Conservation (phyloP, 2,797 vertebrate genomes). For the Epinephelus malabaricus region DNA sequence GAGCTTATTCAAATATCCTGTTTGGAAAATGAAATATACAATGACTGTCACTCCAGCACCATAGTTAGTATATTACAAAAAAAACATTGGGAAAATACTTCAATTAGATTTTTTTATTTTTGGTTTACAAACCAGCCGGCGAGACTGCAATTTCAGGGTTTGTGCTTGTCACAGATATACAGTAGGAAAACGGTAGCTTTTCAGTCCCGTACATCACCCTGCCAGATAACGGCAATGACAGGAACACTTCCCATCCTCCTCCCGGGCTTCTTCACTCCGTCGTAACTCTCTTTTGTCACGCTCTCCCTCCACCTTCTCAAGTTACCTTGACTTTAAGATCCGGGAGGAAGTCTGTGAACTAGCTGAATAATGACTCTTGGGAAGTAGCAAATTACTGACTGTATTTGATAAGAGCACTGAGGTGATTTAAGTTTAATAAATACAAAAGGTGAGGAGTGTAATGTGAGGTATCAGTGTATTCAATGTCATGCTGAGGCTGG, state of each 20-base stretch:
- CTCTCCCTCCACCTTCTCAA: conserved; percentile 16
- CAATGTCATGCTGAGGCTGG: conserved; percentile 13
- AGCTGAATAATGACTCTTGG: conserved; percentile 21
- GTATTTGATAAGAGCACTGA: not conserved
- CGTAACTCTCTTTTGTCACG: conserved; percentile 32
- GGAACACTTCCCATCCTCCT: conserved; percentile 48
- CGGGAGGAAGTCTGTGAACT: not conserved
- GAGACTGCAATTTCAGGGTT: conserved; percentile 25
- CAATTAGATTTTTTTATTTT: not conserved
- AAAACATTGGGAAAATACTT: conserved; percentile 1
- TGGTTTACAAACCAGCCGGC: not conserved
- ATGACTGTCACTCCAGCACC: not conserved
- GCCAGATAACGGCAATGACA: conserved; percentile 40
- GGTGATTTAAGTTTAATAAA: conserved; percentile 27
- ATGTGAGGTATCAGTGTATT: not conserved
- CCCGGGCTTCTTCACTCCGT: conserved; percentile 1
- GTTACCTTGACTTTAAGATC: conserved; percentile 50
- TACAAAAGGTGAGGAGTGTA: not conserved
- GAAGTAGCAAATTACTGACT: conserved; percentile 18
- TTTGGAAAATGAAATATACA: not conserved
- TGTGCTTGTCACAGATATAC: conserved; percentile 9
- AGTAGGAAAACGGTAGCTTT: conserved; percentile 18
- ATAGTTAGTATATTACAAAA: not conserved
- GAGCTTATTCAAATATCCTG: not conserved
- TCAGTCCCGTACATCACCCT: conserved; percentile 27